Base-by-base conservation (phyloP, 2,113 vertebrate genomes). In the Periophthalmodon schlosseri region DNA sequence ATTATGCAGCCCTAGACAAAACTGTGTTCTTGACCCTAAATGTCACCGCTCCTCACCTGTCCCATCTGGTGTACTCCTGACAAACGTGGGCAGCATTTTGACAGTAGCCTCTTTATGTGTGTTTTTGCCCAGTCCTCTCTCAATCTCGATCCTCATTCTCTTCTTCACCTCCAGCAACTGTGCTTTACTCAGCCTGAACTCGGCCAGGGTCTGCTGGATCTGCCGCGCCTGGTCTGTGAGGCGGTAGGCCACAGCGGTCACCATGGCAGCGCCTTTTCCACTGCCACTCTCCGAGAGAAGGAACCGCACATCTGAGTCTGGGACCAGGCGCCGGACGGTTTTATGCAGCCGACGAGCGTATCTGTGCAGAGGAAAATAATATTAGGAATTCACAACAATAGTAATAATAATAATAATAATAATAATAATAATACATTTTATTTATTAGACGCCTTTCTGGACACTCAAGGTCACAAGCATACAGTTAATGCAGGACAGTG, bases 281-380 rank as follows among this genome's bases (percentile, higher is more conserved):
- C 98, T 99, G 73, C 98, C 98, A 0, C 98, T 99, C 92, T 99
- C 97, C 0, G 98, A 99, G 75, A 99, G 93, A 84, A 99, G 94
- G 92, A 99, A 99, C 36, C 98, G 95, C 54, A 99, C 97, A 0
- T 99, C 97, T 0, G 94, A 96, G 86, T 99, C 97, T 0, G 98
- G 97, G 46, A 99, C 94, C 91, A 99, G 75, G 76, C 98, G 97
- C 2, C 97, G 93, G 34, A 98, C 95, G 0, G 95, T 98, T 86
- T 99, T 99, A 87, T 99, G 97, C 91, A 99, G 86, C 13, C 98
- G 96, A 12, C 97, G 95, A 64, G 97, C 84, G 0, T 97, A 99
- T 83, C 98, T 99, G 92, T 49, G 0, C 21, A 34, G 33, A 76
- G 68, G 20, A 1, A 56, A 49, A 49, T 13, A 49, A 21, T 10